Conservation (phyloP, 2,888 invertebrate species). For the Nesidiocoris tenuis region DNA sequence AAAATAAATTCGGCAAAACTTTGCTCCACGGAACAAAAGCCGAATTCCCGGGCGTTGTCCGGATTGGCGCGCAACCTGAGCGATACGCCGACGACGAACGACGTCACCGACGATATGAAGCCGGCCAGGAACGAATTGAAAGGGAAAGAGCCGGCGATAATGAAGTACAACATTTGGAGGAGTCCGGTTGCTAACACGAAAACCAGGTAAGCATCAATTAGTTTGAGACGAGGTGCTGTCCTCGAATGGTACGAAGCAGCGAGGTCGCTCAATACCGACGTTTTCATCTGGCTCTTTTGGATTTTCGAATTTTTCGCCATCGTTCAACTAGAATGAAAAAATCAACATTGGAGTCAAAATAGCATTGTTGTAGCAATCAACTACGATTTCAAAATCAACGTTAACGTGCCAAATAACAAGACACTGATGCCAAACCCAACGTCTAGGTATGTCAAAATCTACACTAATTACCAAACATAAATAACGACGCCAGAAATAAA, state of each 20-base stretch:
- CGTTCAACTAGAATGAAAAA: too few relatives aligned
- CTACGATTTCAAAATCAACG: too few relatives aligned
- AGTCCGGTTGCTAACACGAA: background rate
- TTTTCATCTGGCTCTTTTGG: background rate
- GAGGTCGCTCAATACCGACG: too few relatives aligned
- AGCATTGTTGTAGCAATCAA: too few relatives aligned
- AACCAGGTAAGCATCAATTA: conserved; percentile 27
- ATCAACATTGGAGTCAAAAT: too few relatives aligned
- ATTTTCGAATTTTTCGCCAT: background rate
- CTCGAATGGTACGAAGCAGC: too few relatives aligned
- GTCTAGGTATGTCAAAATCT: too few relatives aligned
- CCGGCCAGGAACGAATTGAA: conserved; percentile 37
- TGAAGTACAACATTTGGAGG: conserved; percentile 24
- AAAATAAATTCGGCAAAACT: conserved; percentile 30
- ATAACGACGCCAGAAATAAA: too few relatives aligned
- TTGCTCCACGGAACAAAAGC: background rate
- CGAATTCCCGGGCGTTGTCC: conserved; percentile 5
- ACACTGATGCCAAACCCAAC: too few relatives aligned
- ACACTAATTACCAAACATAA: too few relatives aligned
- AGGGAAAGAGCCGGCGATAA: conserved; percentile 11
- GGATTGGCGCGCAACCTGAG: conserved; percentile 28
- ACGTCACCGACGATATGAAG: conserved; percentile 23
- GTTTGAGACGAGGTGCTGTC: too few relatives aligned
- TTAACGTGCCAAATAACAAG: too few relatives aligned
- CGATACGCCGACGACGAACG: conserved; percentile 11